These are phyloP conservation scores for Aspidoscelis tigris DNA, from an alignment of 2,113 vertebrate species.

Conservation along the genomic window DNA sequence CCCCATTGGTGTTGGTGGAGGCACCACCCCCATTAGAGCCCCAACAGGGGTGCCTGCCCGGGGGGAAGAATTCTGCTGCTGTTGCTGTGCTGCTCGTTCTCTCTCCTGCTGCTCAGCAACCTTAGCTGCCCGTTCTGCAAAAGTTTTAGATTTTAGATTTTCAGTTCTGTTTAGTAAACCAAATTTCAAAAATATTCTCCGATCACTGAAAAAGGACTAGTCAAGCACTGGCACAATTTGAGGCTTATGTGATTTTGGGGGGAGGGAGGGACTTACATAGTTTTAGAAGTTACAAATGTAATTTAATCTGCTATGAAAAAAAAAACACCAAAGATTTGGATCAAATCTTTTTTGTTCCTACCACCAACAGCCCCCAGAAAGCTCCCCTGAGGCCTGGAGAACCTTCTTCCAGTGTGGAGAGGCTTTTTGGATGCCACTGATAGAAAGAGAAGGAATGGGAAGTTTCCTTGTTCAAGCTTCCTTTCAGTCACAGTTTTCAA, in stretches of 20 bases:
- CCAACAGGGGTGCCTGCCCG: constrained; percentile 98
- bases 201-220: constrained; percentile 83
- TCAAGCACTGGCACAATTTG: constrained; percentile 81
- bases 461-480: background rate
- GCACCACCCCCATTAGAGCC: constrained; percentile 97
- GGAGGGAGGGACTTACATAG: constrained; percentile 57
- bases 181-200: constrained; percentile 83
- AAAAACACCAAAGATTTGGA: constrained; percentile 74
- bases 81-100: constrained; percentile 90
- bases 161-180: constrained; percentile 85
- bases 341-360: background rate
- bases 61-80: constrained; percentile 90
- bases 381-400: background rate
- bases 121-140: constrained; percentile 98
- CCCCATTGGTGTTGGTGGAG: constrained; percentile 96
- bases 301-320: constrained; percentile 73
- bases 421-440: background rate
- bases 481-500: background rate
- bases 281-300: constrained; percentile 74
- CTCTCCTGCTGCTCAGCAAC: constrained; percentile 99
- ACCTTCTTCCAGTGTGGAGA: background rate
- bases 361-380: background rate
- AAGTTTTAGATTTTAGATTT: constrained; percentile 82
- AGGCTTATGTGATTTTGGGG: constrained; percentile 69
- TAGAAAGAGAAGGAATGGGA: background rate